Percentiles rank a stretch among this genome's conserved stretches.
Evolutionary conservation across 2,797 vertebrate genomes (phyloP).

Genomic region (Austrolebias charrua): DNA sequence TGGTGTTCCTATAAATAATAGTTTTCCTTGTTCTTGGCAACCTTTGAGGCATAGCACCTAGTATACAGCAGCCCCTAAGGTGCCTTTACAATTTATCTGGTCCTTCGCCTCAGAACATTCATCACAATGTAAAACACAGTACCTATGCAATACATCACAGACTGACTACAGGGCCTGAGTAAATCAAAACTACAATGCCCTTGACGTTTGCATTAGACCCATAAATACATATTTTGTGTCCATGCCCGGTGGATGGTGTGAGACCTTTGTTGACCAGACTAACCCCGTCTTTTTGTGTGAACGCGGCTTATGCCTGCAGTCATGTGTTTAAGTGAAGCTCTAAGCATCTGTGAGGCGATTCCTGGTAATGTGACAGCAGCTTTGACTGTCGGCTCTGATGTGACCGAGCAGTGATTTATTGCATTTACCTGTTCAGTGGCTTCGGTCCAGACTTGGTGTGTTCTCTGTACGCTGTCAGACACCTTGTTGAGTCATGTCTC

Average conservation of each 20-base stretch:
- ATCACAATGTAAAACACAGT: constrained; percentile 66
- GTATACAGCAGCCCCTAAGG: constrained; percentile 31
- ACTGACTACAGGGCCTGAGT: constrained; percentile 52
- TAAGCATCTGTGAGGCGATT: constrained; percentile 15
- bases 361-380: constrained; percentile 33
- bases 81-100: constrained; percentile 68
- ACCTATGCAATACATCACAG: constrained; percentile 64
- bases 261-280: constrained; percentile 36
- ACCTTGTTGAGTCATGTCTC: constrained; percentile 29
- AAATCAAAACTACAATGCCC: constrained; percentile 72
- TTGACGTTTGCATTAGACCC: constrained; percentile 65
- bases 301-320: background rate
- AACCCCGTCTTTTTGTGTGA: constrained; percentile 20
- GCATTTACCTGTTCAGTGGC: constrained; percentile 55
- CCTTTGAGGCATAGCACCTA: constrained; percentile 46
- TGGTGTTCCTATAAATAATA: constrained; percentile 58
- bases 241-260: constrained; percentile 20
- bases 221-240: constrained; percentile 57
- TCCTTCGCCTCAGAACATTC: constrained; percentile 58
- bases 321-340: constrained; percentile 22
- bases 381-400: constrained; percentile 31
- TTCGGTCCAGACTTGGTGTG: constrained; percentile 48
- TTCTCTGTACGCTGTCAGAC: constrained; percentile 49
- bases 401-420: constrained; percentile 58
- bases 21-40: constrained; percentile 40